phyloP scores from a whole-genome alignment of 2,888 invertebrate species.

The Oscheius sp. region DNA sequence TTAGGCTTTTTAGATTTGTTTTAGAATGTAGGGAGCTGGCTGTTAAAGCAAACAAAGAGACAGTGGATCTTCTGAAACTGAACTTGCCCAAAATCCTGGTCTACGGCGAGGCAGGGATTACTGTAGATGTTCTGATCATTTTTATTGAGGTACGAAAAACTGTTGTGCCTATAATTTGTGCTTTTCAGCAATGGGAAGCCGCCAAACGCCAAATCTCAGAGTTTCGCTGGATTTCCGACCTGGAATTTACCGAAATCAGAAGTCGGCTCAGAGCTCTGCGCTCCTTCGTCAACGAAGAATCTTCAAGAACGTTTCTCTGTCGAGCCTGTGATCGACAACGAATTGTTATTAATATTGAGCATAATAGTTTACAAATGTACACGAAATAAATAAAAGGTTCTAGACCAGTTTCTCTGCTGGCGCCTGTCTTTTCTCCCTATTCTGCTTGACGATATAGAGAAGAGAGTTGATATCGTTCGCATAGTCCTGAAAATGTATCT shows the following conservation, averaged over 20 bases:
- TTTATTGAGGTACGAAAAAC: background rate
- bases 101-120: slow-evolving; percentile 13
- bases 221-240: slow-evolving; percentile 4
- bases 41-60: background rate
- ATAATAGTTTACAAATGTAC: slow-evolving; percentile 18
- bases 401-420: slow-evolving; percentile 1
- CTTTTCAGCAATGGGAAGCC: slow-evolving; percentile 17
- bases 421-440: slow-evolving; percentile 1
- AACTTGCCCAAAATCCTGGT: background rate
- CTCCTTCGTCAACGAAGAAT: slow-evolving; percentile 6
- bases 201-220: slow-evolving; percentile 1
- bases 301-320: background rate
- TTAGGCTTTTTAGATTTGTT: background rate
- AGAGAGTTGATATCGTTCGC: slow-evolving; percentile 16
- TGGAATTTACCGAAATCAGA: slow-evolving; percentile 2
- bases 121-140: slow-evolving; percentile 1
- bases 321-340: slow-evolving; percentile 5
- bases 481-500: slow-evolving; percentile 7
- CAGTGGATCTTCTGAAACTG: background rate
- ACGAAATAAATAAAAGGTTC: background rate
- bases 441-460: slow-evolving; percentile 21
- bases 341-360: slow-evolving; percentile 9
- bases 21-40: slow-evolving; percentile 5
- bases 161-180: background rate
- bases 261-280: background rate